These are phyloP conservation scores for Trichogramma pretiosum DNA, from an alignment of 1,140 invertebrate species.

Conservation along the genomic window DNA sequence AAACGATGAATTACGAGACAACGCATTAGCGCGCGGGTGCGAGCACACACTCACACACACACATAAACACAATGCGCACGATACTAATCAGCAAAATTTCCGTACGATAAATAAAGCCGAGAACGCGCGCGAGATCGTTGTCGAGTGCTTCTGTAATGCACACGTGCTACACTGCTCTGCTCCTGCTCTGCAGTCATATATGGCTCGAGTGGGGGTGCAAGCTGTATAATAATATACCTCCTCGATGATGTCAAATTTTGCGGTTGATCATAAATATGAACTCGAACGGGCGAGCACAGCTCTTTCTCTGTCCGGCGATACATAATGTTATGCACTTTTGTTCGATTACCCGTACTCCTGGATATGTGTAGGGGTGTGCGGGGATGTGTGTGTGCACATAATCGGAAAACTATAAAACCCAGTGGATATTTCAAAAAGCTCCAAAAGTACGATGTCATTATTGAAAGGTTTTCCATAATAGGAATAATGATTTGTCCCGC, in stretches of 20 bases:
- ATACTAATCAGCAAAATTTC: slow-evolving; percentile 45
- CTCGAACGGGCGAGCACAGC: neutral
- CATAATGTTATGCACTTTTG: neutral
- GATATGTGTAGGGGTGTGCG: too few species aligned
- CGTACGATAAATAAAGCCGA: slow-evolving; percentile 33
- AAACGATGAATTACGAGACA: slow-evolving; percentile 45
- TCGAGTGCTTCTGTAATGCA: too few species aligned
- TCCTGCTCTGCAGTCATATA: slow-evolving; percentile 1
- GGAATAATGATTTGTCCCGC: slow-evolving; percentile 2
- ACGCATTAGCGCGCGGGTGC: slow-evolving; percentile 43
- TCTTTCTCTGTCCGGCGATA: too few species aligned
- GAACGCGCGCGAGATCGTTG: neutral
- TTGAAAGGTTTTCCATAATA: neutral
- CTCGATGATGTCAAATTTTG: slow-evolving; percentile 16
- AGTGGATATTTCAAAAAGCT: neutral
- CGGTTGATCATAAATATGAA: slow-evolving; percentile 14
- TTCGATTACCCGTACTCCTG: too few species aligned
- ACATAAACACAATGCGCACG: slow-evolving; percentile 41
- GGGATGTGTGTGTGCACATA: too few species aligned
- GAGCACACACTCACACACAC: too few species aligned
- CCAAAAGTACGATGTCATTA: slow-evolving; percentile 10
- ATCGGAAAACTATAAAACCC: slow-evolving; percentile 15
- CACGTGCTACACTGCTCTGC: neutral
- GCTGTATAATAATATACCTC: too few species aligned
- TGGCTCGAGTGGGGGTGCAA: neutral